Percentiles rank a stretch among this genome's conserved stretches.
Conservation (phyloP, 2,888 invertebrate genomes). For the Spilosoma lubricipeda region DNA sequence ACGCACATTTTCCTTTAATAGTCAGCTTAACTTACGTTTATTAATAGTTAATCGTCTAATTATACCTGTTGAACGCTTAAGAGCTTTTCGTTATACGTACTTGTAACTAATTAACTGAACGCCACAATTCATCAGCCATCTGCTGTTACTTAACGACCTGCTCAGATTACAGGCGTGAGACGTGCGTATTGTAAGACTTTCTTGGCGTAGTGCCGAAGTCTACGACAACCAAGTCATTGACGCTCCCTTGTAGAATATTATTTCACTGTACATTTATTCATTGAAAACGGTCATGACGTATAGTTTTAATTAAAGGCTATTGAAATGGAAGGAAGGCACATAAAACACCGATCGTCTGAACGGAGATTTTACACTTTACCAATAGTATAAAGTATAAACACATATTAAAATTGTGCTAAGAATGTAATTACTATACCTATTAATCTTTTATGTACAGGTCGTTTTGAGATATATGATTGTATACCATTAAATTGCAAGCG, state of each 20-base stretch:
- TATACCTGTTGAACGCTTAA: slow-evolving; percentile 45
- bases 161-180: neutral
- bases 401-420: no score
- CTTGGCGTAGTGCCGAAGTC: neutral
- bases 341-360: no score
- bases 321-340: no score
- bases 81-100: slow-evolving; percentile 24
- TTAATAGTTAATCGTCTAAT: slow-evolving; percentile 29
- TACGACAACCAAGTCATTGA: neutral
- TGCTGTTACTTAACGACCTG: neutral
- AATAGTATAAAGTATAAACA: no score
- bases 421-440: no score
- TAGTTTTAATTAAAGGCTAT: no score
- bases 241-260: neutral
- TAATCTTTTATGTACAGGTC: no score
- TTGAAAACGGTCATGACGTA: neutral
- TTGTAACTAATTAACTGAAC: slow-evolving; percentile 27
- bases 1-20: neutral
- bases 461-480: no score
- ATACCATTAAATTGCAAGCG: no score
- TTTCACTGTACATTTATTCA: neutral
- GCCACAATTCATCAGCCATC: neutral
- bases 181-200: neutral
- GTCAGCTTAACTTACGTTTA: slow-evolving; percentile 5
- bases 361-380: no score